Percentiles rank a stretch among this genome's conserved stretches.
These are phyloP conservation scores for Nephrotoma guestfalica DNA, from an alignment of 2,888 invertebrate species.

Conservation along the genomic window DNA sequence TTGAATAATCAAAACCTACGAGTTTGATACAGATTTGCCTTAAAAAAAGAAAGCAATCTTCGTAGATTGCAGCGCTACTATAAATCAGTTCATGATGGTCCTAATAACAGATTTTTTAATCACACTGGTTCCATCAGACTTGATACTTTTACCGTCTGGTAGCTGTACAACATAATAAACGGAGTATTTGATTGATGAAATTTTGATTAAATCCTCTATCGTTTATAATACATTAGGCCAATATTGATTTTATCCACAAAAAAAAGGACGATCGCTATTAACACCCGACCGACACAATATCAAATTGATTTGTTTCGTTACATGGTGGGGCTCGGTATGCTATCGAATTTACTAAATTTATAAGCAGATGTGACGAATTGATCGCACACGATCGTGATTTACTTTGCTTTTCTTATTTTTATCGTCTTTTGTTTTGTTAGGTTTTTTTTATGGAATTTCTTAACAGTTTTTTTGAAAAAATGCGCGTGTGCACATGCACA, in stretches of 20 bases:
- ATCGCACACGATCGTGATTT: constrained; percentile 5
- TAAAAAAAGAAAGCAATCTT: background rate
- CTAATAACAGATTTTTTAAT: too few species aligned
- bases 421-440: background rate
- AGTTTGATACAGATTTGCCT: background rate
- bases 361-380: constrained; percentile 7
- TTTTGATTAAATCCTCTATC: background rate
- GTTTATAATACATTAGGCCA: background rate
- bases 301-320: background rate
- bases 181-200: background rate
- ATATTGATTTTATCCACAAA: background rate
- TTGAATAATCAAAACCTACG: background rate
- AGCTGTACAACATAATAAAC: background rate
- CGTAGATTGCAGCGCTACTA: background rate
- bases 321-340: background rate
- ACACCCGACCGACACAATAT: background rate
- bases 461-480: background rate
- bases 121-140: too few species aligned
- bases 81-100: too few species aligned
- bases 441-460: background rate
- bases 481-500: background rate
- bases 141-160: too few species aligned
- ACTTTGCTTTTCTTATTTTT: background rate
- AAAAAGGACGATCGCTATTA: background rate
- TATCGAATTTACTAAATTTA: background rate